Evolutionary conservation across 1,140 invertebrate species (phyloP).

Genomic region (Camponotus floridanus): DNA sequence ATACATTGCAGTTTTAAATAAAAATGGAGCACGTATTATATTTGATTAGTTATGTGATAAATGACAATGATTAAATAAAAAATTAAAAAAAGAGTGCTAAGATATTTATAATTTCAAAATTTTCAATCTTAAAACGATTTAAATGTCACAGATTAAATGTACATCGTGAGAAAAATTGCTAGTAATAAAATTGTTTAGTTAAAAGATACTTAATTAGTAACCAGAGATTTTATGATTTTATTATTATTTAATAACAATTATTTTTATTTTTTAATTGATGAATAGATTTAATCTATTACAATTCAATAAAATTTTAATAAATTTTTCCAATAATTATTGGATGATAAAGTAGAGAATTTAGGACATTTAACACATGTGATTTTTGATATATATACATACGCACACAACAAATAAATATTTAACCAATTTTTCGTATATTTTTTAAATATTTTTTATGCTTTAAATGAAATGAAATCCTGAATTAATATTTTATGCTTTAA

Average conservation of each 20-base stretch:
- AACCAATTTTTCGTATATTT: not conserved
- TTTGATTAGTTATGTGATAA: not conserved
- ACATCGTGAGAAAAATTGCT: too few relatives aligned
- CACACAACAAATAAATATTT: not conserved
- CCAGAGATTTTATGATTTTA: not conserved
- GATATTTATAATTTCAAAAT: not conserved
- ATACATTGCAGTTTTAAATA: not conserved
- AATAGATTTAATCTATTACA: not conserved
- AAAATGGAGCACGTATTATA: not conserved
- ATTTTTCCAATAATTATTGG: not conserved
- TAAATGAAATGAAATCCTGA: too few relatives aligned
- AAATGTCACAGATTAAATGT: not conserved
- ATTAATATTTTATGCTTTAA: slow-evolving; percentile 8
- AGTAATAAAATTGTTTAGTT: not conserved
- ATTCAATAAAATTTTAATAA: not conserved
- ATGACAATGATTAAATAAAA: not conserved
- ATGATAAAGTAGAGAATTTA: not conserved
- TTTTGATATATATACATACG: too few relatives aligned
- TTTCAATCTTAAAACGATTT: too few relatives aligned
- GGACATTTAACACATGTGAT: not conserved
- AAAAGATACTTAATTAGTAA: not conserved
- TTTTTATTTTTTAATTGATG: not conserved
- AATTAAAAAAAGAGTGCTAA: not conserved
- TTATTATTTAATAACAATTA: not conserved
- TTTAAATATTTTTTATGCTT: not conserved